Evolutionary conservation across 2,888 invertebrate genomes (phyloP), one percentile per base, ranked within the genome.

Genomic region (Strigamia transsilvanica): DNA sequence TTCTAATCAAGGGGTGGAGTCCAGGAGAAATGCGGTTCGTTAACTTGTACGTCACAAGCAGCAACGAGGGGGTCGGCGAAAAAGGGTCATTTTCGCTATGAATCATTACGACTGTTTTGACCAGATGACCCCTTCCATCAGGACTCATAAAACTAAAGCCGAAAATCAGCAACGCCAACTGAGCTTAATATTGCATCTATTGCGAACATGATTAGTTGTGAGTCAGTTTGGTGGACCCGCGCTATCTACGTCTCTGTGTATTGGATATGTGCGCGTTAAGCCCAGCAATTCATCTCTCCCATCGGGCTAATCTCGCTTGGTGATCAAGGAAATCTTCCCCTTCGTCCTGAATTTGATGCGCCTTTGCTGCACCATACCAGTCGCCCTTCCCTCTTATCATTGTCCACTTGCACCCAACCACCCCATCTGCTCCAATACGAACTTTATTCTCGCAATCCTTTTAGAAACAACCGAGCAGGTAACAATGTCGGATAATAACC

Each of bases 301-400:
- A 46, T 12, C 12, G 46, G 46, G 46, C 46, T 46, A 46, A 46
- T 46, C 46, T 46, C 46, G 46, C 46, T 46, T 15, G 46, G 46
- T 46, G 46, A 46, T 46, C 46, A 46, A 46, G 46, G 46, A 46
- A 46, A 46, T 46, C 46, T 46, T 46, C 46, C 46, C 46, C 46
- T 46, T 46, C 46, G 13, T 46, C 46, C 46, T 46, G 46, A 46
- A 46, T 46, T 46, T 46, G 46, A 46, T 46, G 46, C 46, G 46
- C 46, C 46, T 46, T 46, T 46, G 46, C 46, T 46, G 46, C 46
- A 46, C 46, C 46, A 46, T 15, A 46, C 46, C 13, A 46, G 46
- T 46, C 46, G 46, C 46, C 46, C 46, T 46, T 46, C 46, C 46
- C 46, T 46, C 46, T 46, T 46, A 46, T 46, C 46, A 15, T 46